Percentiles rank a stretch among this genome's conserved stretches.
Conservation (phyloP, 2,888 invertebrate genomes). For the Clivina fossor region DNA sequence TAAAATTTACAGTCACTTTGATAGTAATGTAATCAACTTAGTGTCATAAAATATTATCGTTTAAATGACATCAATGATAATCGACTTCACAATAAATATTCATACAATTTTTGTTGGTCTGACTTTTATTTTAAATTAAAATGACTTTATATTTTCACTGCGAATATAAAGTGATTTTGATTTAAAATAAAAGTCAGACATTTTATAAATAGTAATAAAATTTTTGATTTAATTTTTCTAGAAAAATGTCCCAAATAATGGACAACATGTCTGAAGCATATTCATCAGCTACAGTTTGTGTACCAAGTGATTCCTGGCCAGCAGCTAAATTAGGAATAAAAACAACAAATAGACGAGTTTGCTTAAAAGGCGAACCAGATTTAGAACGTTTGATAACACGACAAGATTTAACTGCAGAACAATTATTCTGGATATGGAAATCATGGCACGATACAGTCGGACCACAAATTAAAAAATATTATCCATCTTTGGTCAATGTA, state of each 20-base stretch:
- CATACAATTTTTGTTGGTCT: neutral
- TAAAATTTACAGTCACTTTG: too few relatives aligned
- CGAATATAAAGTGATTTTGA: neutral
- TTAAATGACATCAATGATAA: too few relatives aligned
- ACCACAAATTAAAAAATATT: conserved; percentile 58
- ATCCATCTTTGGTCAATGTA: conserved; percentile 56
- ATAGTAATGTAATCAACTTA: too few relatives aligned
- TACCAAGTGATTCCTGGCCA: conserved; percentile 48
- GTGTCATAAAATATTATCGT: too few relatives aligned
- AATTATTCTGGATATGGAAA: conserved; percentile 62
- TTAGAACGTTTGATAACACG: conserved; percentile 62
- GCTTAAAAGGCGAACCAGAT: conserved; percentile 65
- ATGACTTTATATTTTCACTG: neutral
- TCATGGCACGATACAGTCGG: conserved; percentile 68
- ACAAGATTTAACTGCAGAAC: conserved; percentile 43
- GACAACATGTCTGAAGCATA: conserved; percentile 62
- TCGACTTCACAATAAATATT: neutral
- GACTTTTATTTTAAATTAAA: neutral
- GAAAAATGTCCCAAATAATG: conserved; percentile 53
- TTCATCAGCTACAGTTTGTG: conserved; percentile 59
- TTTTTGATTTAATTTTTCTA: neutral
- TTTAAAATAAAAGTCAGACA: neutral
- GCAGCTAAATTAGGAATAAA: conserved; percentile 41
- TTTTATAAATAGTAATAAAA: conserved; percentile 15
- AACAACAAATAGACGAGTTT: conserved; percentile 43